Evolutionary conservation across 2,888 invertebrate genomes (phyloP).

Genomic region (Sarcophaga subvicina): DNA sequence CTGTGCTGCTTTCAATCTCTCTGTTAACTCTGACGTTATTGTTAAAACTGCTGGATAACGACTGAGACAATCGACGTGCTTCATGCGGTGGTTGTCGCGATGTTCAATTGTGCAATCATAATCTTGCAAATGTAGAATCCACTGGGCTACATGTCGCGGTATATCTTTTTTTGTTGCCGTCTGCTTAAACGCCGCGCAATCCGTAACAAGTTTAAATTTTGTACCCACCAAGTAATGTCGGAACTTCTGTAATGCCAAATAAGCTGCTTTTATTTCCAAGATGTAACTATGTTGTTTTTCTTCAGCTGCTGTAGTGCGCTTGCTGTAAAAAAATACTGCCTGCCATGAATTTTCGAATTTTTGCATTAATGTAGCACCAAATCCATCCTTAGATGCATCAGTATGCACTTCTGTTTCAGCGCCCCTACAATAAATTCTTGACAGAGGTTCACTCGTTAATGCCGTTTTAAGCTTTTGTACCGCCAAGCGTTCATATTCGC

Average conservation of each 20-base stretch:
- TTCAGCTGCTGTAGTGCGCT: no score
- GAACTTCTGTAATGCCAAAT: no score
- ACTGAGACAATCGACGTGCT: constrained; percentile 2
- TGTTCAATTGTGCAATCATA: constrained; percentile 70
- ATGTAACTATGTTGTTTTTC: no score
- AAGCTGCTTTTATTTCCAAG: no score
- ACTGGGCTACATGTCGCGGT: constrained; percentile 68
- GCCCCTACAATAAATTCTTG: constrained; percentile 26
- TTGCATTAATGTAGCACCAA: constrained; percentile 64
- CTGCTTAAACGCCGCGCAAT: no score
- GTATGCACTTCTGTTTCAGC: constrained; percentile 53
- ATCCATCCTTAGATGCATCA: constrained; percentile 47
- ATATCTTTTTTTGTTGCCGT: constrained; percentile 65
- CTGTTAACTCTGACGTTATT: neutral
- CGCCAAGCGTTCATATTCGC: constrained; percentile 3
- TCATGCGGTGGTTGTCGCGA: constrained; percentile 42
- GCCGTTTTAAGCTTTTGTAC: constrained; percentile 17
- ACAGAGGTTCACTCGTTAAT: constrained; percentile 53
- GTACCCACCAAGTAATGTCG: no score
- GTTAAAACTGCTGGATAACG: constrained; percentile 2
- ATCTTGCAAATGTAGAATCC: constrained; percentile 69
- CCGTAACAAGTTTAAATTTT: no score
- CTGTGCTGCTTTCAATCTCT: neutral
- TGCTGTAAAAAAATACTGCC: no score
- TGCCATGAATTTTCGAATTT: no score